Conservation (phyloP, 2,888 invertebrate species). For the Mechanitis mazaeus region DNA sequence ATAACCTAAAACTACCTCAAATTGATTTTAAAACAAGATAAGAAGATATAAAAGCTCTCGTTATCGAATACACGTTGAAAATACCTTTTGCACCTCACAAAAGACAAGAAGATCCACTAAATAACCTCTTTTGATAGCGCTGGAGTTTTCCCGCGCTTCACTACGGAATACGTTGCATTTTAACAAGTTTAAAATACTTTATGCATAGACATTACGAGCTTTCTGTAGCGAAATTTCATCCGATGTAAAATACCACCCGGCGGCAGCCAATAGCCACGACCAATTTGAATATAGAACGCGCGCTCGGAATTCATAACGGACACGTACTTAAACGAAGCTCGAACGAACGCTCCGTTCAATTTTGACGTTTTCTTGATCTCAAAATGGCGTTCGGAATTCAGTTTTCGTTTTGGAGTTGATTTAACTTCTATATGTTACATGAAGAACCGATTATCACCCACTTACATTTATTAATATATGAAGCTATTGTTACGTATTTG, state of each 20-base stretch:
- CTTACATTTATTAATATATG: too few relatives aligned
- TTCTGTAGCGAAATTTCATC: conserved; percentile 51
- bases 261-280: conserved; percentile 39
- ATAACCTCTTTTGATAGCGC: conserved; percentile 53
- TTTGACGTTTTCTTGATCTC: conserved; percentile 19
- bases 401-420: too few relatives aligned
- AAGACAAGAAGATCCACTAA: conserved; percentile 48
- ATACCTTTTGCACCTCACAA: conserved; percentile 44
- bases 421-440: too few relatives aligned
- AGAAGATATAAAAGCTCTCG: conserved; percentile 3
- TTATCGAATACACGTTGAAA: conserved; percentile 30
- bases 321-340: conserved; percentile 38
- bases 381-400: too few relatives aligned
- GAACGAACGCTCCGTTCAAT: conserved; percentile 16
- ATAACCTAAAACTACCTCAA: too few relatives aligned
- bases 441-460: too few relatives aligned
- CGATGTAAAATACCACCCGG: conserved; percentile 49
- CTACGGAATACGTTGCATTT: conserved; percentile 67
- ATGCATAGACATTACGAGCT: conserved; percentile 72
- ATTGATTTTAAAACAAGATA: too few relatives aligned
- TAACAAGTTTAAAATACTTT: conserved; percentile 75
- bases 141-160: conserved; percentile 36
- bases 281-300: conserved; percentile 76
- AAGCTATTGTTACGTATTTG: too few relatives aligned
- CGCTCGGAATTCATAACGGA: conserved; percentile 70